A percentile compares a stretch with the other conserved stretches of the same genome.
These are phyloP conservation scores for Diarsia rubi DNA, from an alignment of 2,888 invertebrate species.

Conservation along the genomic window DNA sequence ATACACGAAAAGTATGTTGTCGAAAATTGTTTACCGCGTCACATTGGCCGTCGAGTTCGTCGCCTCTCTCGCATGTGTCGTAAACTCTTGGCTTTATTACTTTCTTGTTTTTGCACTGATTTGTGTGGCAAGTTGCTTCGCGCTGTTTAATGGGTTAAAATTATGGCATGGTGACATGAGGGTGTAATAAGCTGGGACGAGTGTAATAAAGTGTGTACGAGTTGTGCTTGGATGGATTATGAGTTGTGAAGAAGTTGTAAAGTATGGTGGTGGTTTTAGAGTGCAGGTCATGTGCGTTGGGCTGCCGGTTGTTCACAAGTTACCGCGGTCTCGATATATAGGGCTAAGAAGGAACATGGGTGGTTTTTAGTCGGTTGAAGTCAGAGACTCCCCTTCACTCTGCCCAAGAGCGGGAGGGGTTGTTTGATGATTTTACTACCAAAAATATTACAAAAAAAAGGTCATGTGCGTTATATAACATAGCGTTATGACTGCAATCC, in stretches of 20 bases:
- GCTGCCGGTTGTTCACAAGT: no score
- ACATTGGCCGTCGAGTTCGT: slow-evolving; percentile 27
- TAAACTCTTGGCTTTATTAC: slow-evolving; percentile 56
- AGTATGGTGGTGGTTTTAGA: slow-evolving; percentile 8
- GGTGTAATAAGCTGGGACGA: slow-evolving; percentile 34
- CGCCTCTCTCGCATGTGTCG: slow-evolving; percentile 53
- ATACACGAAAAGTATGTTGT: slow-evolving; percentile 74
- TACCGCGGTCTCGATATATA: no score
- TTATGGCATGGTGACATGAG: slow-evolving; percentile 47
- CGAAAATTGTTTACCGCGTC: slow-evolving; percentile 73
- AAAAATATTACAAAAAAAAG: no score
- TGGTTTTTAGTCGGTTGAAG: no score
- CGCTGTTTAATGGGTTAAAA: slow-evolving; percentile 47
- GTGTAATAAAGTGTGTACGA: slow-evolving; percentile 24
- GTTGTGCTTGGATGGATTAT: slow-evolving; percentile 25
- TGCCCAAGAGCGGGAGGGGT: no score
- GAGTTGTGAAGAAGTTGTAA: slow-evolving; percentile 8
- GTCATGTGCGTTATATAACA: slow-evolving; percentile 1
- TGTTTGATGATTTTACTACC: no score
- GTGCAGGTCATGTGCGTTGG: slow-evolving; percentile 7
- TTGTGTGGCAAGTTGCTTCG: slow-evolving; percentile 51
- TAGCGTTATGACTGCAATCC: no score
- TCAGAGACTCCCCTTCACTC: no score
- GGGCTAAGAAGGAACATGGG: no score
- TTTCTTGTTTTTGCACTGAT: slow-evolving; percentile 57